Evolutionary conservation across 2,113 vertebrate species (phyloP).

Genomic region (Gopherus flavomarginatus): DNA sequence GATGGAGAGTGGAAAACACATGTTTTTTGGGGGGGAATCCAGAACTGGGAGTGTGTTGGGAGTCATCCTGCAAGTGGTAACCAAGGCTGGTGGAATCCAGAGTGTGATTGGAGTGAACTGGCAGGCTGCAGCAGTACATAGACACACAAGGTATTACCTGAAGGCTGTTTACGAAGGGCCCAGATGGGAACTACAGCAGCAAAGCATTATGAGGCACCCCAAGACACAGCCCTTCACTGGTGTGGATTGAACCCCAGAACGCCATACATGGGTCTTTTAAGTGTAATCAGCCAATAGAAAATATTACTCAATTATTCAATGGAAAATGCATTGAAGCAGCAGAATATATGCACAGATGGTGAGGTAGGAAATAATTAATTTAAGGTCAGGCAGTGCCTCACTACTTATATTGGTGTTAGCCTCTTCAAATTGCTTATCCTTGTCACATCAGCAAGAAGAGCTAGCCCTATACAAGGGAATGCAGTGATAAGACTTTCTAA

Average conservation of each 20-base stretch:
- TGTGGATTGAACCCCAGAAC: no score
- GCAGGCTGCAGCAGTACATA: background rate
- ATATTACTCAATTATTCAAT: background rate
- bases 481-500: background rate
- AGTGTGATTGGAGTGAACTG: background rate
- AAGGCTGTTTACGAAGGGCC: background rate
- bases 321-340: background rate
- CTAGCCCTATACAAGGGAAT: background rate
- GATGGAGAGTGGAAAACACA: background rate
- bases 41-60: background rate
- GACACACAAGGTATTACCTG: background rate
- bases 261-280: no score
- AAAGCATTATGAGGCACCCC: background rate
- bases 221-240: no score
- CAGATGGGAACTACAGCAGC: background rate
- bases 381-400: background rate
- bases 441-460: background rate
- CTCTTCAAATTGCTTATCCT: background rate
- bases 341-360: rapidly evolving
- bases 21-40: background rate
- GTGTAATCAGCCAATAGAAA: background rate
- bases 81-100: background rate
- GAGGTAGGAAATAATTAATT: background rate
- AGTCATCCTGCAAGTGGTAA: background rate
- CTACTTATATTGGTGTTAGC: background rate